Percentiles rank a stretch among this genome's conserved stretches.
Conservation (phyloP, 2,797 vertebrate species). For the Astyanax mexicanus region DNA sequence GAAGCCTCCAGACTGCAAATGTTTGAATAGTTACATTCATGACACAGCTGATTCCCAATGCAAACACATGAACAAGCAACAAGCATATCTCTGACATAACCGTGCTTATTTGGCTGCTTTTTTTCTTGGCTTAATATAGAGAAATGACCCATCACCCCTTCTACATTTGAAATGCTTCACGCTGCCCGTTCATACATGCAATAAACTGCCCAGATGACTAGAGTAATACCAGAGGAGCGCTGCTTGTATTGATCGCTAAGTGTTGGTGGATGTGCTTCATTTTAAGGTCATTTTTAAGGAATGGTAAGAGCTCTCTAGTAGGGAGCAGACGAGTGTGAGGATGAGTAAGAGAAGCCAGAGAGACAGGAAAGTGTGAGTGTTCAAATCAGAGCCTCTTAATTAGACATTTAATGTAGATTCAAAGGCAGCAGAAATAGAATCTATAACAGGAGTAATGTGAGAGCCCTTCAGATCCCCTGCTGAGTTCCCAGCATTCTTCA, state of each 20-base stretch:
- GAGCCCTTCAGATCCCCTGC: conserved; percentile 59
- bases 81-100: too few relatives aligned
- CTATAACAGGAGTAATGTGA: conserved; percentile 66
- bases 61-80: too few relatives aligned
- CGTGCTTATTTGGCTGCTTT: neutral
- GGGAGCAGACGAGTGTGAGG: neutral
- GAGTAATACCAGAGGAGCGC: conserved; percentile 22
- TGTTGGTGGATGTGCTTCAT: neutral
- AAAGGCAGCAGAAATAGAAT: conserved; percentile 59
- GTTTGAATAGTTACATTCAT: too few relatives aligned
- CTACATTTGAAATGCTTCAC: neutral
- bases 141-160: neutral
- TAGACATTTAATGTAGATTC: conserved; percentile 59
- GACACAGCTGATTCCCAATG: too few relatives aligned
- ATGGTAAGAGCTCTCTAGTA: neutral
- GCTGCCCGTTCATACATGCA: too few relatives aligned
- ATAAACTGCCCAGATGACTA: conserved; percentile 16
- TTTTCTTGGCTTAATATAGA: neutral
- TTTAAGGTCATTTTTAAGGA: conserved; percentile 17
- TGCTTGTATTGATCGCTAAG: conserved; percentile 26
- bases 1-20: too few relatives aligned
- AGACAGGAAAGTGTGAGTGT: conserved; percentile 7
- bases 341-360: neutral
- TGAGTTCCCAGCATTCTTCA: conserved; percentile 61
- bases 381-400: conserved; percentile 70